Evolutionary conservation across 2,888 invertebrate species (phyloP).

Genomic region (Omphaloscelis lunosa): DNA sequence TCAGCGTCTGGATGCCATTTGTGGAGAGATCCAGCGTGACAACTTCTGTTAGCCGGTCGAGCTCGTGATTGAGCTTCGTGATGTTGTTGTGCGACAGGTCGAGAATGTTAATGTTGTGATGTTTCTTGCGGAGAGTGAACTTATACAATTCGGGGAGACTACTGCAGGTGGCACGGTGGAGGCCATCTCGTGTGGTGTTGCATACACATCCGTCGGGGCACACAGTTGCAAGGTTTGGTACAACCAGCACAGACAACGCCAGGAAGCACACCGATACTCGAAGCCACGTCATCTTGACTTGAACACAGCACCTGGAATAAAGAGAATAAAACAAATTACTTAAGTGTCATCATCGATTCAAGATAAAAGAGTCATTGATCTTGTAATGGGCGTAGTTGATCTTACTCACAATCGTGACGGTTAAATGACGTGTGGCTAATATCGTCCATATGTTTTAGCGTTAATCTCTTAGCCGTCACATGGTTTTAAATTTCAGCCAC

Average conservation of each 20-base stretch:
- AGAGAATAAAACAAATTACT: constrained; percentile 62
- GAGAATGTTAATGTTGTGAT: constrained; percentile 90
- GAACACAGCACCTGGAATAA: constrained; percentile 84
- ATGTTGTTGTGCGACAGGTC: constrained; percentile 92
- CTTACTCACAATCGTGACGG: constrained; percentile 41
- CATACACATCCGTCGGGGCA: constrained; percentile 91
- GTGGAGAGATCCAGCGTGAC: constrained; percentile 92
- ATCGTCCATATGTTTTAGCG: constrained; percentile 69
- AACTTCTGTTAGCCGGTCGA: constrained; percentile 91
- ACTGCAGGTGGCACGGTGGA: constrained; percentile 92
- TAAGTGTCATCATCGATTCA: neutral
- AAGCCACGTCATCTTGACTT: constrained; percentile 81
- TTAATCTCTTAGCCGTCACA: constrained; percentile 72
- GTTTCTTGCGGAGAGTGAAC: constrained; percentile 86
- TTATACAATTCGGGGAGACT: constrained; percentile 95
- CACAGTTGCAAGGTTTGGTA: constrained; percentile 78
- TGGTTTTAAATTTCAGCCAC: constrained; percentile 76
- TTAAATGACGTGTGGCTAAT: constrained; percentile 65
- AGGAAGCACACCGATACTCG: constrained; percentile 77
- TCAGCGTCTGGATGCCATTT: constrained; percentile 91
- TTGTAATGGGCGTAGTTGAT: constrained; percentile 30
- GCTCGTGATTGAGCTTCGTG: constrained; percentile 89
- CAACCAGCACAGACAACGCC: constrained; percentile 78
- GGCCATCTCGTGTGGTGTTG: constrained; percentile 92
- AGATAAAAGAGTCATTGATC: constrained; percentile 7